Conservation (phyloP, 2,797 vertebrate genomes). For the Lacerta agilis region DNA sequence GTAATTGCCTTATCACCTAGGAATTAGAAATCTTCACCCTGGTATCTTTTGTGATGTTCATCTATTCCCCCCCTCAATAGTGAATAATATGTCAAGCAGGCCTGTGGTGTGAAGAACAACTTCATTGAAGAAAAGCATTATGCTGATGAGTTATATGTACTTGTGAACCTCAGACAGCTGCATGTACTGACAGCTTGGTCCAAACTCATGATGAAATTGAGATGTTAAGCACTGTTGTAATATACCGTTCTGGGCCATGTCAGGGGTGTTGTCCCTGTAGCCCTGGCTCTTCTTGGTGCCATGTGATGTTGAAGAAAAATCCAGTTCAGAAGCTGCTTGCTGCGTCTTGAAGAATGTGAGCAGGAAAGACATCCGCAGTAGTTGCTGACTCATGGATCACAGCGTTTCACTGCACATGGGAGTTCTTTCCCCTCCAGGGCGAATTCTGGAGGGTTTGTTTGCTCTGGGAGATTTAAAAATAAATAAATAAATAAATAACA, state of each 20-base stretch:
- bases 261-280: neutral
- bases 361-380: neutral
- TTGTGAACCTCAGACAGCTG: neutral
- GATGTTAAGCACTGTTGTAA: neutral
- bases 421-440: neutral
- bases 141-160: neutral
- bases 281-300: neutral
- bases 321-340: neutral
- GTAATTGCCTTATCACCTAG: neutral
- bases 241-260: neutral
- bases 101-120: neutral
- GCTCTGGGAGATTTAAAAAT: neutral
- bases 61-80: neutral
- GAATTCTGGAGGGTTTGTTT: neutral
- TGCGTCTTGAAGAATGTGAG: neutral
- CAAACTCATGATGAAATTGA: neutral
- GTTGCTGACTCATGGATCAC: slow-evolving; percentile 53
- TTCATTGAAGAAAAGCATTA: neutral
- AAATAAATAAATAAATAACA: neutral
- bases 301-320: neutral
- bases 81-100: neutral
- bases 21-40: neutral
- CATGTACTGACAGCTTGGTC: neutral
- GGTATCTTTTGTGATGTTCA: neutral
- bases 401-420: neutral